Conservation (phyloP, 2,797 vertebrate genomes). For the Poecilia picta region DNA sequence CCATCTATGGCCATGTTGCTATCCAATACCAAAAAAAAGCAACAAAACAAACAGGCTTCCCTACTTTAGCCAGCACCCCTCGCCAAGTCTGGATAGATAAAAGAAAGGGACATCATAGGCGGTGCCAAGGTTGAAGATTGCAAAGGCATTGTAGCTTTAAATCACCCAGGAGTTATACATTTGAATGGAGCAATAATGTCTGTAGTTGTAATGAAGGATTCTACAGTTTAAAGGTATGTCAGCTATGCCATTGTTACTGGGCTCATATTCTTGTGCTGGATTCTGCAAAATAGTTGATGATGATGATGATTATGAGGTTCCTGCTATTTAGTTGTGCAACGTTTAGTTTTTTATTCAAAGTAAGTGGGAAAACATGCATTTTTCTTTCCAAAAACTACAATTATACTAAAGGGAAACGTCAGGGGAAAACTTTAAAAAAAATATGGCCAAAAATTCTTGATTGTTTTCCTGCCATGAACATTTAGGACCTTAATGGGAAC, state of each 20-base stretch:
- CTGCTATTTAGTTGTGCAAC: conserved; percentile 21
- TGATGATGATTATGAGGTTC: conserved; percentile 21
- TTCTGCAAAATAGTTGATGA: conserved; percentile 20
- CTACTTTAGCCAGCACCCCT: conserved; percentile 31
- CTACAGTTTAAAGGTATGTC: conserved; percentile 20
- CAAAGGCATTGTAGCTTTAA: conserved; percentile 39
- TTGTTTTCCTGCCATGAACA: too few relatives aligned
- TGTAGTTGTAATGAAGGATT: conserved; percentile 27
- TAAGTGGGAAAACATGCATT: background rate
- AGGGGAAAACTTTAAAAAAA: too few relatives aligned
- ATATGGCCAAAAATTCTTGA: too few relatives aligned
- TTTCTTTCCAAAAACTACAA: background rate
- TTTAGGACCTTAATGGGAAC: too few relatives aligned
- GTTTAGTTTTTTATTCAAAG: conserved; percentile 1
- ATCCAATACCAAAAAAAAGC: conserved; percentile 59
- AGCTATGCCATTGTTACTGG: conserved; percentile 47
- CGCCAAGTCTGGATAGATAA: conserved; percentile 43
- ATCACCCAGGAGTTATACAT: conserved; percentile 43
- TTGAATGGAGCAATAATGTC: conserved; percentile 25
- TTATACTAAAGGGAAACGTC: background rate
- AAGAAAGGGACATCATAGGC: conserved; percentile 44
- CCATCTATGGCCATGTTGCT: conserved; percentile 46
- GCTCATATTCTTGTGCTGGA: conserved; percentile 46
- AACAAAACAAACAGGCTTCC: conserved; percentile 59
- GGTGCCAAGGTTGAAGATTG: conserved; percentile 35